A percentile compares a stretch with the other conserved stretches of the same genome.
phyloP scores from a whole-genome alignment of 2,113 vertebrate genomes.

The Pelecanoides urinatrix region DNA sequence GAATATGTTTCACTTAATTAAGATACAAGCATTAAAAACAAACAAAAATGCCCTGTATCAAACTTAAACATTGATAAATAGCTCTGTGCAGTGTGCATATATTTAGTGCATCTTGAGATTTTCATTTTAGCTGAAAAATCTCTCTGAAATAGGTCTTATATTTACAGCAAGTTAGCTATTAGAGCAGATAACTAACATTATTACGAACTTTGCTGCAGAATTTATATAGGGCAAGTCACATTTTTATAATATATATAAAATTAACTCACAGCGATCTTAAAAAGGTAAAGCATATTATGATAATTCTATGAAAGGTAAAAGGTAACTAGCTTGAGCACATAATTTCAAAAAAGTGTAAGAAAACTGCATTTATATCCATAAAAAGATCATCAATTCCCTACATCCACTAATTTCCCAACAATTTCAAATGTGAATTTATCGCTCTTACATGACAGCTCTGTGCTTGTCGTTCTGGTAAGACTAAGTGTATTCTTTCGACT shows the following conservation, averaged over 20 bases:
- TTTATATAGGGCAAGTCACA: background rate
- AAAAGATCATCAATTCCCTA: background rate
- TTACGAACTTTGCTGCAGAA: background rate
- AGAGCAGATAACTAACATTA: background rate
- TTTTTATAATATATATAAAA: background rate
- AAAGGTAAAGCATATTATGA: background rate
- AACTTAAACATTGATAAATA: background rate
- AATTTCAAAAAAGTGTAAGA: background rate
- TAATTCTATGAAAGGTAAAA: background rate
- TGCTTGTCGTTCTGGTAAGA: background rate
- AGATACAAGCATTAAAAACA: background rate
- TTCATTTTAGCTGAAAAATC: background rate
- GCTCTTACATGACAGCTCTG: background rate
- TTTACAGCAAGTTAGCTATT: background rate
- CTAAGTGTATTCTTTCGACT: background rate
- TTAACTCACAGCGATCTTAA: background rate
- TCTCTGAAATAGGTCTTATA: background rate
- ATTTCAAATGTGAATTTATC: background rate
- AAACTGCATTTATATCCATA: background rate
- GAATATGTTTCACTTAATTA: background rate
- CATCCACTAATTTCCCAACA: background rate
- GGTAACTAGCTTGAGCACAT: background rate
- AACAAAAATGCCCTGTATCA: background rate
- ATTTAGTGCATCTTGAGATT: background rate
- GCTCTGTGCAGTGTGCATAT: background rate